These are phyloP conservation scores for Metopolophium dirhodum DNA, from an alignment of 1,140 invertebrate genomes.

Conservation along the genomic window DNA sequence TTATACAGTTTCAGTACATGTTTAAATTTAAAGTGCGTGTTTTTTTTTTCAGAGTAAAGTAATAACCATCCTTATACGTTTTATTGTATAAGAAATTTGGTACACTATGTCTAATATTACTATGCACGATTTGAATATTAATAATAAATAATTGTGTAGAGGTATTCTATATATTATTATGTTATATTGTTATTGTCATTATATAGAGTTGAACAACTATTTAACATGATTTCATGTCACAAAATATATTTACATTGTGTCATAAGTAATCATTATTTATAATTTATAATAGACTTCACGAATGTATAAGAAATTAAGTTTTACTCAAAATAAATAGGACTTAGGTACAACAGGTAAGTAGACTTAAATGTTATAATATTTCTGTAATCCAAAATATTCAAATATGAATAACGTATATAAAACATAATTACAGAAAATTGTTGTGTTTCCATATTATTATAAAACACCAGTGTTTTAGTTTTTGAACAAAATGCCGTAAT, in stretches of 20 bases:
- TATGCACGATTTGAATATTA: background rate
- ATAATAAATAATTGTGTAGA: background rate
- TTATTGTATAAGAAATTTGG: background rate
- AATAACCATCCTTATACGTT: background rate
- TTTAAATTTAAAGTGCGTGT: background rate
- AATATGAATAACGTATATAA: background rate
- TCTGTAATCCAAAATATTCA: background rate
- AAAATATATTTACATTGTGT: background rate
- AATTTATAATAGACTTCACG: background rate
- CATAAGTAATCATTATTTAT: background rate
- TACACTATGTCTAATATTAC: background rate
- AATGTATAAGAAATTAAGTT: background rate
- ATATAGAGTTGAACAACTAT: background rate
- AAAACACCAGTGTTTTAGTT: background rate
- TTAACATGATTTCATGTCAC: background rate
- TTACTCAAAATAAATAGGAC: background rate
- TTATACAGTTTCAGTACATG: background rate
- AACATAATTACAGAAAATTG: background rate
- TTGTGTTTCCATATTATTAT: background rate
- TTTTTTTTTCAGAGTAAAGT: background rate
- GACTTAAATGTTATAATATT: background rate
- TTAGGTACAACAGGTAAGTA: background rate
- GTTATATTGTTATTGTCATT: background rate
- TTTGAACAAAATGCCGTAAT: too few relatives aligned
- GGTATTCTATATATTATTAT: background rate